Percentiles rank a stretch among this genome's conserved stretches.
These are phyloP conservation scores for Diachasmimorpha longicaudata DNA, from an alignment of 1,140 invertebrate genomes.

Conservation along the genomic window DNA sequence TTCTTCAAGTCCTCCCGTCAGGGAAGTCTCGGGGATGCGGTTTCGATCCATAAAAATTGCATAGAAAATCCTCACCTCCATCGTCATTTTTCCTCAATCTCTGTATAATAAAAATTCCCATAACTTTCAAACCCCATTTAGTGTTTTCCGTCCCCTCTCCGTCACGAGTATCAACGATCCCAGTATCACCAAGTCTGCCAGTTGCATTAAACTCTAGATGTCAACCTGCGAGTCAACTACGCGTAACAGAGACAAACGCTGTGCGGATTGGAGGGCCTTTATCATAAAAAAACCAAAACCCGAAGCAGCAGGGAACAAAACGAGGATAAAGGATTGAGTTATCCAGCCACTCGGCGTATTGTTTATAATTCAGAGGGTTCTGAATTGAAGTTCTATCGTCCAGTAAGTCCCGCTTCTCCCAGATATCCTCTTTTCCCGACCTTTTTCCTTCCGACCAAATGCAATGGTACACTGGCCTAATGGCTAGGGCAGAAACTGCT, in stretches of 20 bases:
- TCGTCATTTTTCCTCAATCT: too few relatives aligned
- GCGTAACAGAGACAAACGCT: background rate
- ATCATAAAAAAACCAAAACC: background rate
- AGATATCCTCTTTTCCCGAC: background rate
- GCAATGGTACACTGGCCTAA: slow-evolving; percentile 9
- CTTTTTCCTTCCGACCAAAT: background rate
- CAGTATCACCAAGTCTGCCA: background rate
- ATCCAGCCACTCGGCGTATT: background rate
- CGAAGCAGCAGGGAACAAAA: background rate
- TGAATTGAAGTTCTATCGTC: slow-evolving; percentile 19
- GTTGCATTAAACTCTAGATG: background rate
- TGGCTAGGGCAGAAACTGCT: slow-evolving; percentile 4
- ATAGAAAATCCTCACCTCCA: too few relatives aligned
- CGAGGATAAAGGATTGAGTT: background rate
- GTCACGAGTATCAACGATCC: too few relatives aligned
- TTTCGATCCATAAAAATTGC: too few relatives aligned
- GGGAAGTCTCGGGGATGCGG: too few relatives aligned
- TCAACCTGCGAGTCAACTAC: background rate
- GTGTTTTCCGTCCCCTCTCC: too few relatives aligned
- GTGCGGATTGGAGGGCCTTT: background rate
- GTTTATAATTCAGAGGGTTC: slow-evolving; percentile 18
- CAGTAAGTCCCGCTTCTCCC: slow-evolving; percentile 28
- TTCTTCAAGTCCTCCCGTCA: too few relatives aligned
- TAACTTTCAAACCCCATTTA: too few relatives aligned
- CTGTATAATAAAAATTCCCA: too few relatives aligned